Conservation (phyloP, 2,113 vertebrate genomes). For the Cebus imitator region DNA sequence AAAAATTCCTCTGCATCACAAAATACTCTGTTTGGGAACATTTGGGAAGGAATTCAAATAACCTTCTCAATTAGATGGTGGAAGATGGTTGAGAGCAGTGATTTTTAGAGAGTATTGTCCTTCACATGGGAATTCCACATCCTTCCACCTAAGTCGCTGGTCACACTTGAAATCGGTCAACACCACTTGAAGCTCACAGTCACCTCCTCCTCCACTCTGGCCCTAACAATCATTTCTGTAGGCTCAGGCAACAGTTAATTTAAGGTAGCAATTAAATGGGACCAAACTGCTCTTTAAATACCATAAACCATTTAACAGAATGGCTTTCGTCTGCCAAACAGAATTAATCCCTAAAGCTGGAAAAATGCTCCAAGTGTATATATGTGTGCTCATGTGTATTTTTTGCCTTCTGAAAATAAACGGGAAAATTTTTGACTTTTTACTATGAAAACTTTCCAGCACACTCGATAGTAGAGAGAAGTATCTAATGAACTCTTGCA, state of each 20-base stretch:
- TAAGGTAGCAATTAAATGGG: conserved; percentile 57
- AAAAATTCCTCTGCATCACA: background rate
- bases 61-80: background rate
- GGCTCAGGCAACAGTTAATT: conserved; percentile 38
- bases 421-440: background rate
- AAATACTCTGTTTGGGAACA: background rate
- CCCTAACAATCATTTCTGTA: background rate
- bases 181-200: background rate
- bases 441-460: background rate
- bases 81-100: background rate
- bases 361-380: background rate
- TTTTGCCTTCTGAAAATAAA: conserved; percentile 14
- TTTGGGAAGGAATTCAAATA: conserved; percentile 9
- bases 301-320: conserved; percentile 43
- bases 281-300: conserved; percentile 58
- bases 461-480: background rate
- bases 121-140: background rate
- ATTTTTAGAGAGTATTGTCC: background rate
- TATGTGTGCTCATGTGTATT: background rate
- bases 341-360: conserved; percentile 52
- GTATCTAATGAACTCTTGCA: background rate
- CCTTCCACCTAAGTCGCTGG: background rate
- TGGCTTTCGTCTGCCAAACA: conserved; percentile 39
- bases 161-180: background rate
- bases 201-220: background rate